A percentile compares a stretch with the other conserved stretches of the same genome.
Conservation (phyloP, 2,113 vertebrate species). For the Indicator indicator region DNA sequence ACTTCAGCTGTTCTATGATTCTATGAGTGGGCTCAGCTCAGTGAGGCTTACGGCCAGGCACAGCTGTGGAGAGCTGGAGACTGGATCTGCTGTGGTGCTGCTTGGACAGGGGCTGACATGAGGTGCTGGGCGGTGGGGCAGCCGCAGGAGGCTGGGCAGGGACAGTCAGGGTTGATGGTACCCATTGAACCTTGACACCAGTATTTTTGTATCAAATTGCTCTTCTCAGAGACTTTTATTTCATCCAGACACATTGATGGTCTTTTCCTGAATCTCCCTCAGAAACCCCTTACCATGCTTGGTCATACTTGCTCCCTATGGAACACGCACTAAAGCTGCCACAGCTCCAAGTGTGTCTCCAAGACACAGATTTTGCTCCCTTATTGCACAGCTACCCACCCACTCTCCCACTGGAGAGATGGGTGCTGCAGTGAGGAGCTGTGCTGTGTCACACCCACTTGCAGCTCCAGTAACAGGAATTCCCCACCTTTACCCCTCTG, state of each 20-base stretch:
- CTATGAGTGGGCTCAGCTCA: too few relatives aligned
- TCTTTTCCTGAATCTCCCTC: background rate
- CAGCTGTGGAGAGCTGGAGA: background rate
- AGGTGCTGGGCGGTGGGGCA: background rate
- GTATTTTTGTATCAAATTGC: background rate
- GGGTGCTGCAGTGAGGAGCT: background rate
- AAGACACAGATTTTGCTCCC: rapidly evolving
- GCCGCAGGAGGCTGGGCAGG: rapidly evolving
- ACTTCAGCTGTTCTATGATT: too few relatives aligned
- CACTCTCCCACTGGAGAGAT: background rate
- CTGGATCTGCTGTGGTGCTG: rapidly evolving
- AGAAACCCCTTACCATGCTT: background rate
- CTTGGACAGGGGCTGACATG: rapidly evolving
- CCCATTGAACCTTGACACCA: rapidly evolving
- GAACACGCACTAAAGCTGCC: background rate
- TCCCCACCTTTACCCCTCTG: rapidly evolving
- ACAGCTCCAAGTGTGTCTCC: background rate
- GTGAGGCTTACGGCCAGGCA: rapidly evolving
- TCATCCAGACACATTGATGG: background rate
- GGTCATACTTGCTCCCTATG: background rate
- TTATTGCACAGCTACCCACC: background rate
- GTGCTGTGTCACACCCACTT: rapidly evolving
- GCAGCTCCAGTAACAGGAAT: background rate
- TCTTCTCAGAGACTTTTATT: background rate
- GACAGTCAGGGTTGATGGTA: background rate